phyloP scores from a whole-genome alignment of 2,797 vertebrate species.

The Sebastes flavidus region DNA sequence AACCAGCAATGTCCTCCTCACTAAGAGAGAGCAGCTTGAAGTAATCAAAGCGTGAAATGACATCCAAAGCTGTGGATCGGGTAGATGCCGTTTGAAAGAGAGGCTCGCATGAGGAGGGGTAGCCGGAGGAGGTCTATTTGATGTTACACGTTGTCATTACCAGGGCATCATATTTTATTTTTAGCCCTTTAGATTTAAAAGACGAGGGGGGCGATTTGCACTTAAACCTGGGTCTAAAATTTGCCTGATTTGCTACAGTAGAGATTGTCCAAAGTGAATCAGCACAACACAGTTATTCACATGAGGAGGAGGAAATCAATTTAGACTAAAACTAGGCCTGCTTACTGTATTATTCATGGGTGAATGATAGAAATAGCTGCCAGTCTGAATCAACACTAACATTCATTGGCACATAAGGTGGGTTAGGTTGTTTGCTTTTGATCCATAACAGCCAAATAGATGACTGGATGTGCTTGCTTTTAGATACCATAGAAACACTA shows the following conservation, averaged over 20 bases:
- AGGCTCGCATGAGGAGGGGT: not conserved
- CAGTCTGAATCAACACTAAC: constrained; percentile 13
- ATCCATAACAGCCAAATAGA: not conserved
- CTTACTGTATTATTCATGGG: constrained; percentile 23
- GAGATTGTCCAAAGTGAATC: not conserved
- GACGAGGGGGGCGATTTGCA: not conserved
- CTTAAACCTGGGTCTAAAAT: not conserved
- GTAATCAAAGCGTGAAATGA: constrained; percentile 66
- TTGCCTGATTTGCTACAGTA: not conserved
- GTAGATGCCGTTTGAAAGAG: constrained; percentile 31
- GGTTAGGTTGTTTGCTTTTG: constrained; percentile 28
- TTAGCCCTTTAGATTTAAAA: not conserved
- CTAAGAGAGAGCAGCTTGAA: constrained; percentile 48
- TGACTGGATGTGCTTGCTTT: constrained; percentile 1
- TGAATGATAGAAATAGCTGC: constrained; percentile 17
- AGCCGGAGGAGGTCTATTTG: constrained; percentile 18
- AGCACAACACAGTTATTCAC: not conserved
- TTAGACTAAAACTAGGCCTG: not conserved
- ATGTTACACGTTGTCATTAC: constrained; percentile 30
- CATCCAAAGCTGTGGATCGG: constrained; percentile 34
- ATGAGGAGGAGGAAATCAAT: not conserved
- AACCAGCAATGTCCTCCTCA: constrained; percentile 17
- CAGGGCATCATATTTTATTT: constrained; percentile 25
- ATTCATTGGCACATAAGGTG: constrained; percentile 2
- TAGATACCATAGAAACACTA: not conserved